Base-by-base conservation (phyloP, 1,140 invertebrate genomes). In the Episyrphus balteatus region DNA sequence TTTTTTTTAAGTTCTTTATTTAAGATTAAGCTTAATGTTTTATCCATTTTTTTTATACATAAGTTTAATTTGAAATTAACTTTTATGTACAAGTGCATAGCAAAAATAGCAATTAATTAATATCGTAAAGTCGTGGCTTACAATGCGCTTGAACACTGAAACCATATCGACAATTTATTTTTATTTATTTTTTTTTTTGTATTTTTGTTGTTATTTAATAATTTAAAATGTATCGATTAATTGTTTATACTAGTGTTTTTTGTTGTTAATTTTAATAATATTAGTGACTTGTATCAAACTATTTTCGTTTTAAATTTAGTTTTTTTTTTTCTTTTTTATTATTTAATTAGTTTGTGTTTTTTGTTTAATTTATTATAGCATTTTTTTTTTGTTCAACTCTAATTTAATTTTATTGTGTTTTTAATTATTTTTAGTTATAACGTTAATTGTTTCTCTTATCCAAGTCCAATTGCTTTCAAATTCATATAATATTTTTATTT, bases 151-250 rank as follows among this genome's bases (percentile, higher is more conserved):
- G 21, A 5, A 26, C 21, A 26, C 21, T 26, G 21, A 26, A 26
- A 26, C 21, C 21, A 26, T 26, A 26, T 26, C 21, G 21, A 26
- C 21, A 26, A 26, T 51, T 51, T 36, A 26, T 48, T 43, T 46
- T 38, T 14, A 30, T 2, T 50, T 39, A 34, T 45, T 26, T 39
- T 40, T 40, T 42, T 49, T 34, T 37, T 51, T 44, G 42, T 6
- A 3, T 46, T 42, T 54, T 55, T 64, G 58, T 55, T 53, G 46
- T 63, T 59, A 61, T 61, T 61, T 61, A 61, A 61, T 57, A 47
- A 31, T 50, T 42, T 44, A 50, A 46, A 46, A 50, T 36, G 42
- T 33, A 39, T 46, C 19, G 19, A n/a, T 46, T 38, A 42, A 33
- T 45, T 46, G 32, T 34, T 39, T 34, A 36, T 38, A 34, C 19